Conservation (phyloP, 92 coral and sea anemone genomes). For the Plumapathes pennacea region DNA sequence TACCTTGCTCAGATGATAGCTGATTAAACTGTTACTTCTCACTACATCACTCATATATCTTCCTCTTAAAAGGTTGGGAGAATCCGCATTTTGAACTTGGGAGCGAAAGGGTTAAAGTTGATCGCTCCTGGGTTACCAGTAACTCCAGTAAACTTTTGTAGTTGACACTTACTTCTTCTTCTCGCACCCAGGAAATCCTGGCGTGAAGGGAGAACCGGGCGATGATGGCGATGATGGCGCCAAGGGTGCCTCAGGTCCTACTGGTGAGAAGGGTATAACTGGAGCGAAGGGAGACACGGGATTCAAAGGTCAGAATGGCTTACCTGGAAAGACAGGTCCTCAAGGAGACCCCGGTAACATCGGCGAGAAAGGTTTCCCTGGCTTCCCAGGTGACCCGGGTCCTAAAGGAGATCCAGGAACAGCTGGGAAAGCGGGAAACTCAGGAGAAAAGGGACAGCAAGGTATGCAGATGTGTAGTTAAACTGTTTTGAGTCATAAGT, state of each 20-base stretch:
- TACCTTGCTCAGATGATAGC: too few species aligned
- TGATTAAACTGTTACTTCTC: too few species aligned
- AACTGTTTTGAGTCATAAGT: too few species aligned
- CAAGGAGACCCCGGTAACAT: slow-evolving; percentile 61
- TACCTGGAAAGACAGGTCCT: slow-evolving; percentile 65
- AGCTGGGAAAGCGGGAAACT: slow-evolving; percentile 6
- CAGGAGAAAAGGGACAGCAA: too few species aligned
- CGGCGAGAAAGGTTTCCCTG: slow-evolving; percentile 54
- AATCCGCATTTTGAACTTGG: too few species aligned
- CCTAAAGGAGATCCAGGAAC: slow-evolving; percentile 6
- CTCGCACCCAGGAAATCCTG: slow-evolving; percentile 9
- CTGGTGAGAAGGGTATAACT: slow-evolving; percentile 59
- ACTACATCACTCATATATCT: too few species aligned
- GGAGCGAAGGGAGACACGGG: slow-evolving; percentile 66
- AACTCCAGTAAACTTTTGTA: too few species aligned
- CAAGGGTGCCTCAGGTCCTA: slow-evolving; percentile 43
- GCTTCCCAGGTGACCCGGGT: slow-evolving; percentile 57
- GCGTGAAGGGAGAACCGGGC: slow-evolving; percentile 15
- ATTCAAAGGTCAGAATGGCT: slow-evolving; percentile 58
- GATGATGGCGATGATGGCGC: slow-evolving; percentile 11
- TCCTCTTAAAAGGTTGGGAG: too few species aligned
- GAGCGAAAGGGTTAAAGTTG: too few species aligned
- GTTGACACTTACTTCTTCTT: too few species aligned
- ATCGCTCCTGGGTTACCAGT: too few species aligned
- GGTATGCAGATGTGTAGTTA: too few species aligned